Base-by-base conservation (phyloP, 2,888 invertebrate species). In the Drosophila kuntzei region DNA sequence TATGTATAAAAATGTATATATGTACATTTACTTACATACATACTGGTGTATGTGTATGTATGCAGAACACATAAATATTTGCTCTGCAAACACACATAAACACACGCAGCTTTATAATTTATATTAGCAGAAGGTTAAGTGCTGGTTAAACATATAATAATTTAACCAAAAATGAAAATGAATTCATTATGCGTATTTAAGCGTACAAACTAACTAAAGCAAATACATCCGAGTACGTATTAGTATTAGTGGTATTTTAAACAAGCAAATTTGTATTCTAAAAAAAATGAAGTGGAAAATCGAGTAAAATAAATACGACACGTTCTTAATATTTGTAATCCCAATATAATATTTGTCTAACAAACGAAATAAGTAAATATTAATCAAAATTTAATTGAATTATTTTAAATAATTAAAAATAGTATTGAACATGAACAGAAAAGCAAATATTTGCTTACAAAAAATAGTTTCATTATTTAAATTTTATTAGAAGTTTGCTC, bases 71-170 rank as follows among this genome's bases (percentile, higher is more conserved):
- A 58, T 63, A 65, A 75, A 79, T 78, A 63, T 79, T 78, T 78
- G 68, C 64, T 39, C 39, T 41, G 43, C 61, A 41, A 27, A 76
- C 54, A 76, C 36, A 71, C 54, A 39, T 6, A 46, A 47, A 27
- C 34, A n/a, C 12, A 25, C 16, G 7, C n/a, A 37, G 29, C 62
- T 53, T 55, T 75, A 66, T 65, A 60, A 70, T 71, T 70, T 72
- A 63, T 60, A 77, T 77, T 80, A 68, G 65, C 68, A 68, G 46
- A 49, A 71, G 65, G 80, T 78, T 60, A 71, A 70, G 65, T 76
- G 69, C 73, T 65, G 73, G 57, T 62, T 71, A 66, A 80, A 77
- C 66, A 83, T 77, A 71, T 44, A 65, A 73, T 73, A 73, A 77
- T 70, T 76, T 57, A 62, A 58, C 64, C 59, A 41, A 65, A 76